phyloP scores from a whole-genome alignment of 2,797 vertebrate genomes.

The Vultur gryphus region DNA sequence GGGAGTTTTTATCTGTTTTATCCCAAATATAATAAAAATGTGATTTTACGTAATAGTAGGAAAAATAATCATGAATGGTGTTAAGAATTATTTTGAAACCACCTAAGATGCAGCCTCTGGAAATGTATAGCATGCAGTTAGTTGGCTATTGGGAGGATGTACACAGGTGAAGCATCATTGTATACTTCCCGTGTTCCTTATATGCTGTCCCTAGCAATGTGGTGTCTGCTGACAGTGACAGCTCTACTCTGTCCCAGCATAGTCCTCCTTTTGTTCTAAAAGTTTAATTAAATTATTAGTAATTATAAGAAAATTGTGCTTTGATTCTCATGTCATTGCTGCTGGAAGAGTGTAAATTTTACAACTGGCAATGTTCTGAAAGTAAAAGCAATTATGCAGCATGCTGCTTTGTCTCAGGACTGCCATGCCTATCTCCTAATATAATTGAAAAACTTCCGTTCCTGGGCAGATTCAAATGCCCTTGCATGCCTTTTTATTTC shows the following conservation, averaged over 20 bases:
- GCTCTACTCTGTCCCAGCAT: not conserved
- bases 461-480: not conserved
- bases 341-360: not conserved
- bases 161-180: not conserved
- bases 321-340: not conserved
- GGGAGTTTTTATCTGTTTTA: not conserved
- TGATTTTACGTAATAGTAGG: not conserved
- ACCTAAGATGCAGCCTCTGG: not conserved
- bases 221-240: not conserved
- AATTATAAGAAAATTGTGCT: not conserved
- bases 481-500: not conserved
- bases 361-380: not conserved
- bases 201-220: not conserved
- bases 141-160: not conserved
- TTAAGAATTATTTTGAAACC: not conserved
- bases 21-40: not conserved
- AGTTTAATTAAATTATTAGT: not conserved
- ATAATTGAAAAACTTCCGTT: not conserved
- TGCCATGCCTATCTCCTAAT: not conserved
- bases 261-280: not conserved
- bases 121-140: not conserved
- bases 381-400: not conserved
- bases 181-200: not conserved
- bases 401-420: not conserved
- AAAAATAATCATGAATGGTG: not conserved